Evolutionary conservation across 2,888 invertebrate species (phyloP).

Genomic region (Catocala sponsa): DNA sequence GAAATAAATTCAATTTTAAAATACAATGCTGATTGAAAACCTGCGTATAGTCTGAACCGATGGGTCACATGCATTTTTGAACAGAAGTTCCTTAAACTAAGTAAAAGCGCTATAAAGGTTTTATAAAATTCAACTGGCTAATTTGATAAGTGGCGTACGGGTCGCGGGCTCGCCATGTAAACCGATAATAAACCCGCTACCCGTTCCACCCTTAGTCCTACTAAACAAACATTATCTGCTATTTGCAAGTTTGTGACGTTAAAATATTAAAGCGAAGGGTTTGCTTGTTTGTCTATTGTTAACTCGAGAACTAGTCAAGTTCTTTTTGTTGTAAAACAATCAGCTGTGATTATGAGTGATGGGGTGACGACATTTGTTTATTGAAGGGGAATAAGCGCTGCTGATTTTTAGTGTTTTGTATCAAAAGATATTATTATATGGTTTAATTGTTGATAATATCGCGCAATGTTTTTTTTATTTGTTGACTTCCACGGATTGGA

Average conservation of each 20-base stretch:
- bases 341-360: conserved; percentile 60
- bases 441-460: not conserved
- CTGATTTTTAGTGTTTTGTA: conserved; percentile 12
- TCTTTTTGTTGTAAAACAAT: conserved; percentile 69
- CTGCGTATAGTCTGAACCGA: too few species aligned
- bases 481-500: too few species aligned
- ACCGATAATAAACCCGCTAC: conserved; percentile 29
- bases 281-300: conserved; percentile 73
- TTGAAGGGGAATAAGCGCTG: conserved; percentile 9
- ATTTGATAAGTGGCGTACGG: too few species aligned
- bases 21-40: too few species aligned
- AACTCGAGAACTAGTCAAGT: conserved; percentile 67
- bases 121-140: too few species aligned
- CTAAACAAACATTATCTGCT: conserved; percentile 27
- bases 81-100: too few species aligned
- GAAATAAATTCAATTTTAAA: too few species aligned
- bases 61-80: too few species aligned
- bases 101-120: too few species aligned
- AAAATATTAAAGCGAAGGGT: conserved; percentile 76
- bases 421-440: not conserved
- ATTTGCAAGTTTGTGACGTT: conserved; percentile 65
- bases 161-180: too few species aligned
- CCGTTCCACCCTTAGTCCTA: conserved; percentile 24
- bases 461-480: too few species aligned
- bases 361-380: conserved; percentile 28